A percentile compares a stretch with the other conserved stretches of the same genome.
phyloP scores from a whole-genome alignment of 2,888 invertebrate genomes.

The Marronus borbonicus region DNA sequence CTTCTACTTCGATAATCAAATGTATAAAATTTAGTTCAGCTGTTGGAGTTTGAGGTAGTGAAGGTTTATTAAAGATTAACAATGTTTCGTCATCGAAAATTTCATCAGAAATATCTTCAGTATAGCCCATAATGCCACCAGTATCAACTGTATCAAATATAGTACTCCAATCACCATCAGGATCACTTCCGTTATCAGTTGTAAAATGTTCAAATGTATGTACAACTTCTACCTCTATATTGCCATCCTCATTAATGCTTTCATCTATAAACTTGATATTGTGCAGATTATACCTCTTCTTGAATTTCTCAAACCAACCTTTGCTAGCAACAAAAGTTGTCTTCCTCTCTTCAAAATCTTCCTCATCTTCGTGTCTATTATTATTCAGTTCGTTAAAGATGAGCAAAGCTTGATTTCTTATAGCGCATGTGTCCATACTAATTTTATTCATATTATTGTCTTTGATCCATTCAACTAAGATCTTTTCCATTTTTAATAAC shows the following conservation, averaged over 20 bases:
- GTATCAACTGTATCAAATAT: no score
- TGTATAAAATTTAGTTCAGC: not conserved
- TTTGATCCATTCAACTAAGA: not conserved
- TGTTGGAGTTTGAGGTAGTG: not conserved
- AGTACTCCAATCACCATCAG: no score
- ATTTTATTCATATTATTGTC: not conserved
- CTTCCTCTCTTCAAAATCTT: not conserved
- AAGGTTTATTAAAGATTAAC: not conserved
- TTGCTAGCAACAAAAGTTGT: not conserved
- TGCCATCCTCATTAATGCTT: not conserved
- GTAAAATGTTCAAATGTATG: not conserved
- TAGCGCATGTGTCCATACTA: not conserved
- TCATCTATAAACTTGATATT: conserved; percentile 4
- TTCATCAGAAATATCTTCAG: not conserved
- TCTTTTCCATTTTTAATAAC: not conserved
- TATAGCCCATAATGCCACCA: not conserved
- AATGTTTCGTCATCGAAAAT: not conserved
- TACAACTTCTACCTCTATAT: not conserved
- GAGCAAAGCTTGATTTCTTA: not conserved
- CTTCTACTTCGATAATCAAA: not conserved
- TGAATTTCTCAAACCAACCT: conserved; percentile 10
- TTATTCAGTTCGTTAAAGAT: not conserved
- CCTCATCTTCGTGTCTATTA: not conserved
- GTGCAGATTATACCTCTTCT: not conserved
- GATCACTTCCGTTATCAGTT: not conserved